Base-by-base conservation (phyloP, 2,888 invertebrate genomes). In the Exephanes ischioxanthus region DNA sequence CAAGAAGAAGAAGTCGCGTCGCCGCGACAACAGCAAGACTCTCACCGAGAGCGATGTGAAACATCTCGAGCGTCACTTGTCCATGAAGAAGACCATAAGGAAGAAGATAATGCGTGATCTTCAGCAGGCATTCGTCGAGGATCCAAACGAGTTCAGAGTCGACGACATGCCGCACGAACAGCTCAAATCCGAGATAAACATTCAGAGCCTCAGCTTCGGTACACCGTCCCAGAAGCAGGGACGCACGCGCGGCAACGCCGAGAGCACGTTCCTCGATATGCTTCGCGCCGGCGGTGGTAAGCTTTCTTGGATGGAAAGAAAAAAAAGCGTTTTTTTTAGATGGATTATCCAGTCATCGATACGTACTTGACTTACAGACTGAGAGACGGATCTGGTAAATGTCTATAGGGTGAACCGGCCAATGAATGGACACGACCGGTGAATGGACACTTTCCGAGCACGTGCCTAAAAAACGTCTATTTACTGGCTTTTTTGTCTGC, bases 81-180 rank as follows among this genome's bases (percentile, higher is more conserved):
- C 97, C 92, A 97, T 97, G 97, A 97, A 97, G 95, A 97, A 97
- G 93, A 97, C 97, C 22, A 97, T 97, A 89, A 94, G 97, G 89
- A 97, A 97, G 95, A 97, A 97, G 94, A 97, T 97, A 92, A 97
- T 97, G 97, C 95, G 97, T 48, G 97, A 97, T 93, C 95, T 97
- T 89, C 96, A 97, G 91, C 97, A 97, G 93, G 96, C 96, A 63
- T 96, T 96, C 93, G 96, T 96, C 89, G 96, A 96, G 91, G 96
- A 96, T 93, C 96, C 96, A 88, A 96, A 96, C 93, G 96, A 96
- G 94, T 96, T 96, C 94, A 95, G 96, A 92, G 96, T 96, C 89
- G 96, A 96, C 90, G 96, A 96, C 91, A 96, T 96, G 91, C 96
- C 96, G 89, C 96, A 95, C 73, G 96, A 96, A 93, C 96, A 96